Evolutionary conservation across 2,113 vertebrate species (phyloP), one percentile per base, ranked within the genome.

Genomic region (Cavia aperea): DNA sequence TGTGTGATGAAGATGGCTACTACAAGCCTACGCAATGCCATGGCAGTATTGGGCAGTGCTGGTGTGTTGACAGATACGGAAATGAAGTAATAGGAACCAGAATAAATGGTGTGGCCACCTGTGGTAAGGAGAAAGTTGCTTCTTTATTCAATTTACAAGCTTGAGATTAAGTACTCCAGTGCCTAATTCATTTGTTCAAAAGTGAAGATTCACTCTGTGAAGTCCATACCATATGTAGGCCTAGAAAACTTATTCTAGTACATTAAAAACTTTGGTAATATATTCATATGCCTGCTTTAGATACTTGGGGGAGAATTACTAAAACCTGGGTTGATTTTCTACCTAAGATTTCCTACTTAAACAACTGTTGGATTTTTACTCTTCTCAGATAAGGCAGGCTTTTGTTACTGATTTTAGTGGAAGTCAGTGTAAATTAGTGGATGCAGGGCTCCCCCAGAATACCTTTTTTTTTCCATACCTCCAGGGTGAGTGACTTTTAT

Each of bases 61-160:
- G 99, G 99, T 99, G 99, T 95, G 99, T 99, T 66, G 99, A 99
- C 97, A 98, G 98, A 97, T 99, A 99, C 0, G 99, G 99, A 81
- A 99, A 99, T 86, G 98, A 99, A 96, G 98, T 99, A 12, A 97
- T 98, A 0, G 98, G 98, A 87, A 99, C 99, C 90, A 98, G 98
- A 92, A 98, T 96, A 92, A 98, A 97, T 0, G 98, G 99, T 0
- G 97, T 96, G 1, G 97, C 98, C 21, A 98, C 99, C 92, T 99
- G 99, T 3, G 99, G 99, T 99, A 97, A 96, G 98, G 72, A 16
- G 43, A 54, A 66, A 12, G 79, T 14, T 19, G 2, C 3, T 23
- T 90, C 12, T 54, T 79, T 89, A 19, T 31, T 29, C 9, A 63
- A 43, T 68, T 66, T 7, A 60, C 18, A 62, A 29, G 15, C 18